Conservation (phyloP, 2,888 invertebrate genomes). For the Miltochrista miniata region DNA sequence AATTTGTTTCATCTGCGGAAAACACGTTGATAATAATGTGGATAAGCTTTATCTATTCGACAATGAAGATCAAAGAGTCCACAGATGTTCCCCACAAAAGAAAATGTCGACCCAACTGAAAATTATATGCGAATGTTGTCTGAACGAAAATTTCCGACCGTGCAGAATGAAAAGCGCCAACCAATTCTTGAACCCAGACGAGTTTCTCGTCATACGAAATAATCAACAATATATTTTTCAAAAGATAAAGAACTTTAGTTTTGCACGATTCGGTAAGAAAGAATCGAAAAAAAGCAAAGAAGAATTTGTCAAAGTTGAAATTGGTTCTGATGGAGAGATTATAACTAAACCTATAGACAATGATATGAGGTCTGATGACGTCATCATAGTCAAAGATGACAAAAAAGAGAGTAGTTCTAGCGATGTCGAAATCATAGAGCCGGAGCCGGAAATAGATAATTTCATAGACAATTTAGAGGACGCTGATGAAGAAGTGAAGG, state of each 20-base stretch:
- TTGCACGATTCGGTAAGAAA: conserved; percentile 31
- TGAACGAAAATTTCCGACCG: conserved; percentile 65
- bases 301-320: conserved; percentile 72
- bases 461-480: conserved; percentile 73
- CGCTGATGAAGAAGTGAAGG: conserved; percentile 72
- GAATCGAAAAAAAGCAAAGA: conserved; percentile 41
- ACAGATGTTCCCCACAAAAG: conserved; percentile 65
- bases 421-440: conserved; percentile 70
- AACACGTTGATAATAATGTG: conserved; percentile 52
- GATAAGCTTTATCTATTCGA: conserved; percentile 74
- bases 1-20: conserved; percentile 70
- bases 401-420: conserved; percentile 57
- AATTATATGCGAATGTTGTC: conserved; percentile 68
- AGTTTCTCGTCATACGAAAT: conserved; percentile 72
- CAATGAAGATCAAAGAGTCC: conserved; percentile 73
- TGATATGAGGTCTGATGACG: conserved; percentile 45
- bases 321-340: conserved; percentile 73
- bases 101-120: conserved; percentile 65
- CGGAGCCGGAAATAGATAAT: conserved; percentile 62
- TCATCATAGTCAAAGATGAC: conserved; percentile 54
- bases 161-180: conserved; percentile 65
- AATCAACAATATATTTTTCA: conserved; percentile 77
- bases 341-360: conserved; percentile 61
- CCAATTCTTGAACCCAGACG: conserved; percentile 63
- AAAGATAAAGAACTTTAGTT: conserved; percentile 54